Base-by-base conservation (phyloP, 2,888 invertebrate genomes). In the Drosophila atripex region DNA sequence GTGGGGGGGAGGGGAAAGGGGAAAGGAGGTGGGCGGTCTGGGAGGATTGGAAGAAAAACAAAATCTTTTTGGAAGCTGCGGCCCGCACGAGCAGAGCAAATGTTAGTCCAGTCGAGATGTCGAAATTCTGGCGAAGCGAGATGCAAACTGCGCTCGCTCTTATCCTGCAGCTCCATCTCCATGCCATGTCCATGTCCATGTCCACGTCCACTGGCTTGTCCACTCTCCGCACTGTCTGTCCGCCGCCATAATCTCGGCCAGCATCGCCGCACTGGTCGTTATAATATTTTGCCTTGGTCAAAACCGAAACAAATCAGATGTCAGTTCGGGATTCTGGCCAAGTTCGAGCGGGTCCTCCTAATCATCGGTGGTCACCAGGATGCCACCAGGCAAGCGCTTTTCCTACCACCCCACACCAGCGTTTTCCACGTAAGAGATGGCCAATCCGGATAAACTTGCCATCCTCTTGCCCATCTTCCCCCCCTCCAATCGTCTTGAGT, bases 241-340 rank as follows among this genome's bases (percentile, higher is more conserved):
- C 49, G 52, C 53, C 49, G 54, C 58, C 55, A 39, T 71, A 71
- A 71, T 71, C 72, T 71, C 64, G 55, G 49, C 72, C 71, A 71
- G 75, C 84, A 90, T 90, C 90, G 78, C 78, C 80, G 28, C 43
- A 50, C 53, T 50, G 89, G 89, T 90, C 90, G 90, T 90, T 90
- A 90, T 90, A 90, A 90, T 90, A 90, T 90, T 90, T 90, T 88
- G 90, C 89, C 80, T 73, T 77, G 80, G 88, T 75, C 58, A 49
- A 41, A 41, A 41, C 39, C 39, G 46, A 59, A 77, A 90, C 89
- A 90, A 90, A 90, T 90, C 89, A 90, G 89, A 90, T 90, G 90
- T 90, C 90, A 90, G 89, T 57, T 30, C 21, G 69, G 50, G 54
- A 39, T 71, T 60, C 38, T 53, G 72, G 64, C 69, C 68, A 61